Evolutionary conservation across 2,888 invertebrate genomes (phyloP), one percentile per base, ranked within the genome.

Genomic region (Megaustenia siamemsis): DNA sequence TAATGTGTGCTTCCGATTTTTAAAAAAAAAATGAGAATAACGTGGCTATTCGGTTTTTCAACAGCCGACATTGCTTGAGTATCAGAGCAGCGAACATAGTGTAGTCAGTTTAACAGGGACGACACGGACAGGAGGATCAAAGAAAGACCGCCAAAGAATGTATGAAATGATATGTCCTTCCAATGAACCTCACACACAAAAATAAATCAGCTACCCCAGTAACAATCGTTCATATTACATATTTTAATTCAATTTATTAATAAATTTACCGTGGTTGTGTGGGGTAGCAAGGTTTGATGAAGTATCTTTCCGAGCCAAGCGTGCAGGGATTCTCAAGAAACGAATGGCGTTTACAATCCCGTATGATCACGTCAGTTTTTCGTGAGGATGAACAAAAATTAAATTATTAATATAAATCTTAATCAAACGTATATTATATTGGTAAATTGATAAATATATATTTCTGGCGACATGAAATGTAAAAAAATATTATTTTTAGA

Each of bases 321-420:
- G 83, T 83, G 83, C 63, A 73, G 78, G 53, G 77, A 71, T 78
- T 60, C 71, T 69, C 60, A 40, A 68, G 83, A 83, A 53, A 66
- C 83, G 60, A 83, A 83, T 83, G 83, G 83, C 83, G 83, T 83
- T 78, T 78, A 60, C 66, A 83, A 68, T 83, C 83, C 78, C 83
- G 83, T 60, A 71, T 18, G 8, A 43, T 78, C 78, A 24, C 76
- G 76, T 38, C 2, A n/a, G n/a, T 53, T n/a, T 12, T 78, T 63
- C 45, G 78, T 18, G 78, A 43, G 8, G 21, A 0, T 28, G 1
- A 56, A 2, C 0, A 21, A 38, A 60, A 60, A 60, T 77, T 77
- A 38, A 38, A 60, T 38, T 15, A 24, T 24, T 18, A 24, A 49
- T 73, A 49, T n/a, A 73, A 73, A 73, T 49, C 18, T 49, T 45